A percentile compares a stretch with the other conserved stretches of the same genome.
These are phyloP conservation scores for Bucorvus abyssinicus DNA, from an alignment of 2,797 vertebrate genomes.

Conservation along the genomic window DNA sequence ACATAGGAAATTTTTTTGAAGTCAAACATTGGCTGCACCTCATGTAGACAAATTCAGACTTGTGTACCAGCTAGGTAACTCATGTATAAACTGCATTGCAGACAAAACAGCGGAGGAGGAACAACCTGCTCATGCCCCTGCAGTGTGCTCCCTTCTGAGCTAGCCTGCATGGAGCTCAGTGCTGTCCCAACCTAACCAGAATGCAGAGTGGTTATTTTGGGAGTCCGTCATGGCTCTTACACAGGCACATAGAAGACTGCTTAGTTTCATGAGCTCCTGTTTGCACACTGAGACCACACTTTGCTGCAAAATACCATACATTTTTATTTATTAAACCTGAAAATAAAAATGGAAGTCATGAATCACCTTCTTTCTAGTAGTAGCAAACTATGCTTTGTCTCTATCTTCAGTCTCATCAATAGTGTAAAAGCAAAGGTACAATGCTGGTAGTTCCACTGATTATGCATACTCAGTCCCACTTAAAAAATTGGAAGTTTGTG, in stretches of 20 bases:
- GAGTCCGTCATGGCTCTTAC: background rate
- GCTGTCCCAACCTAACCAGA: background rate
- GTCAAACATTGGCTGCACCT: background rate
- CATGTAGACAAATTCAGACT: background rate
- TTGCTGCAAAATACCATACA: background rate
- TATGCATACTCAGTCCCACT: background rate
- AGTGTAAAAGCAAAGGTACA: background rate
- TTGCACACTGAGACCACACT: background rate
- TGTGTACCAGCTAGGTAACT: background rate
- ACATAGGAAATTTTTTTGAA: background rate
- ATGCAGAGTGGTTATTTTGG: background rate
- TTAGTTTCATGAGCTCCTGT: background rate
- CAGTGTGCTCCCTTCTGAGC: accelerated
- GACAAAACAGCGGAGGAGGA: background rate
- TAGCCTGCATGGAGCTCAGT: accelerated
- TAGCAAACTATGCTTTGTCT: background rate
- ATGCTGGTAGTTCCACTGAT: background rate
- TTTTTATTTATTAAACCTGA: background rate
- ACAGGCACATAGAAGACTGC: background rate
- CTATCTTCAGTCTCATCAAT: background rate
- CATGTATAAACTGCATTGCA: background rate
- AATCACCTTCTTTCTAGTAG: background rate
- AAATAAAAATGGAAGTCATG: background rate
- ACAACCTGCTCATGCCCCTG: too few relatives aligned
- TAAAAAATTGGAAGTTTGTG: background rate